A percentile compares a stretch with the other conserved stretches of the same genome.
Evolutionary conservation across 2,113 vertebrate species (phyloP).

Genomic region (Fukomys damarensis): DNA sequence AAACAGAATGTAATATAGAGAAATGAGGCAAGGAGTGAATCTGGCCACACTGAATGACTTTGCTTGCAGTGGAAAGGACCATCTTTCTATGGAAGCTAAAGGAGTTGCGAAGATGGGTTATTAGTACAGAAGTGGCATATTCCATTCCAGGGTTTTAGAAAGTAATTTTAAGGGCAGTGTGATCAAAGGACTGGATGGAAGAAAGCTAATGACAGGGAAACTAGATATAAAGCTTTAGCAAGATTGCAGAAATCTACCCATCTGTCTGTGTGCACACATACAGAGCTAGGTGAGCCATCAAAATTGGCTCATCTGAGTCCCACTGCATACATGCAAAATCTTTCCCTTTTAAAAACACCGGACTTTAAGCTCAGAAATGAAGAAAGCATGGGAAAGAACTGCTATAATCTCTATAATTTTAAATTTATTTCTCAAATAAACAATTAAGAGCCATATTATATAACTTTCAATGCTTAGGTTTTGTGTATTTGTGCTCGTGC

Average conservation of each 20-base stretch:
- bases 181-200: rapidly evolving
- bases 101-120: neutral
- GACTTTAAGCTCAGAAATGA: neutral
- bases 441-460: neutral
- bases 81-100: neutral
- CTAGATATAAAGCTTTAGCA: neutral
- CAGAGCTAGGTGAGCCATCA: neutral
- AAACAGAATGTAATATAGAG: neutral
- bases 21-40: neutral
- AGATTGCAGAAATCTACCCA: neutral
- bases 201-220: neutral
- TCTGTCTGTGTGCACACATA: neutral
- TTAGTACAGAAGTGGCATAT: neutral
- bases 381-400: neutral
- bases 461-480: neutral
- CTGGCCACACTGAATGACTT: neutral
- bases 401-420: neutral
- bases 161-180: neutral
- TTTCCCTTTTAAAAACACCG: neutral
- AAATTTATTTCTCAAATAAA: constrained; percentile 48
- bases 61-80: neutral
- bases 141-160: neutral
- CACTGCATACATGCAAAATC: neutral
- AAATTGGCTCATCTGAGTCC: neutral
- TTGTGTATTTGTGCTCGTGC: neutral